These are phyloP conservation scores for Vireo altiloquus DNA, from an alignment of 2,113 vertebrate species.

Conservation along the genomic window DNA sequence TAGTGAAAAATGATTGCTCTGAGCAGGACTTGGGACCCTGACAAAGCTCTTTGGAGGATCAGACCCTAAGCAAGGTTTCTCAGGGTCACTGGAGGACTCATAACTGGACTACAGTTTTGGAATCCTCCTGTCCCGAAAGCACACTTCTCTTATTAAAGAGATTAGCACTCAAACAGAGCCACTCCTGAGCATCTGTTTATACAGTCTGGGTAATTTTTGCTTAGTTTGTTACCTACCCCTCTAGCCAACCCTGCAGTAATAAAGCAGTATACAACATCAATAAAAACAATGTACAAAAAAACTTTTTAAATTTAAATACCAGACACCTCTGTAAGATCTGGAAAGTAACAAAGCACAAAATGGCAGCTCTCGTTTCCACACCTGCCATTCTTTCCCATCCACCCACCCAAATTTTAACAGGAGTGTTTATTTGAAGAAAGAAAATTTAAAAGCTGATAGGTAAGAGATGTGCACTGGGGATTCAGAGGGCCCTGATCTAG, in stretches of 20 bases:
- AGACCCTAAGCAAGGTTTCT: neutral
- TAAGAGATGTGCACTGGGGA: neutral
- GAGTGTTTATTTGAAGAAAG: neutral
- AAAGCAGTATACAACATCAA: neutral
- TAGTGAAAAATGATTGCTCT: neutral
- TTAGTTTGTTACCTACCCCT: neutral
- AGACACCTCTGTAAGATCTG: neutral
- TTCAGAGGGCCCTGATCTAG: neutral
- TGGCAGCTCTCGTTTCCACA: neutral
- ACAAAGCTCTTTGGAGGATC: neutral
- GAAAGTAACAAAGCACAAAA: neutral
- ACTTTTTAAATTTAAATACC: neutral
- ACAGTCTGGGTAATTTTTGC: neutral
- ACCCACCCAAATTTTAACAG: neutral
- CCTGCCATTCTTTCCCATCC: neutral
- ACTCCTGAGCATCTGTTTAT: neutral
- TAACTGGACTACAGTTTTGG: neutral
- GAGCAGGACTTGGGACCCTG: neutral
- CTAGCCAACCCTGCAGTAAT: neutral
- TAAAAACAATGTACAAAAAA: neutral
- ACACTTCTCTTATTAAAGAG: neutral
- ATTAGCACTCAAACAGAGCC: neutral
- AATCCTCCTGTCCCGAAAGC: neutral
- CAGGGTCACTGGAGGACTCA: neutral
- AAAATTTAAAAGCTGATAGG: slow-evolving; percentile 28